Base-by-base conservation (phyloP, 2,888 invertebrate genomes). In the Drosophila conformis region DNA sequence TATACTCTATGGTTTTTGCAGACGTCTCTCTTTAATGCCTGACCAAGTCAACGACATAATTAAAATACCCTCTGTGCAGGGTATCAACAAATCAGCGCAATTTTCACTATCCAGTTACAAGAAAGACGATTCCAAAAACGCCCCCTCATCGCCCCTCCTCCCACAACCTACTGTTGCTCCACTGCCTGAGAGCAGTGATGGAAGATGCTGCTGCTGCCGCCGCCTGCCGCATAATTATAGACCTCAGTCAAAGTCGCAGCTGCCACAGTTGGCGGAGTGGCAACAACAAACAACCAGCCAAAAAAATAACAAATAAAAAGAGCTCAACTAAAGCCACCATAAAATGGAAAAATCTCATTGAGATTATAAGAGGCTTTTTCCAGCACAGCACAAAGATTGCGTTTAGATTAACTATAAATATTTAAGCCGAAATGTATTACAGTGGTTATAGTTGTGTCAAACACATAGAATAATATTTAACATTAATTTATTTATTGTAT, bases 31-130 rank as follows among this genome's bases (percentile, higher is more conserved):
- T 38, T 38, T 18, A 42, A 11, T n/a, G n/a, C 2, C 42, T 21
- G 42, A 15, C 25, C 15, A 46, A 21, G 7, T 13, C 7, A 46
- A 46, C 13, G 46, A 13, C 21, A 21, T 21, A 42, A 6, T 13
- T 13, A 13, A 7, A 46, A 46, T 46, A 46, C 7, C 0, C 21
- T 21, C 8, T 8, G 15, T 25, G 25, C 8, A 46, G 15, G 8
- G 46, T 15, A 25, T 25, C 2, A 52, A 72, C 25, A 88, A 78
- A 78, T 69, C 74, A 89, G 74, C 82, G 70, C 78, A 82, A 85
- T 87, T 87, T 87, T 81, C 83, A 86, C 82, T 79, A 75, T 76
- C 70, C 79, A 85, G 87, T 90, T 87, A 85, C 90, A 62, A 69
- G 52, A 68, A 56, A 63, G 38, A 46, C 33, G 33, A 27, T 54